phyloP scores from a whole-genome alignment of 2,113 vertebrate genomes.

The Siniperca knerii region DNA sequence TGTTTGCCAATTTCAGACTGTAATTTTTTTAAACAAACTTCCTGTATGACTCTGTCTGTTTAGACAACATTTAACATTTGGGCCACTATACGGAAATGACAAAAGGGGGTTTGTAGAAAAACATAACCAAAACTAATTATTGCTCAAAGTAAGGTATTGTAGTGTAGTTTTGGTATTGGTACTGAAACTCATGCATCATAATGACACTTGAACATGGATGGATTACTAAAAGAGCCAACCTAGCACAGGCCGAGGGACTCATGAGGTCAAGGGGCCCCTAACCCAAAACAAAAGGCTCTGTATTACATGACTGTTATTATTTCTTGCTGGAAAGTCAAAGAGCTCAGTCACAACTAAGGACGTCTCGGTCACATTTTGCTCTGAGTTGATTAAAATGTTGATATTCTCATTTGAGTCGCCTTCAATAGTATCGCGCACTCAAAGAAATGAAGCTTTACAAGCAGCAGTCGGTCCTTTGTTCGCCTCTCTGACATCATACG shows the following conservation, averaged over 20 bases:
- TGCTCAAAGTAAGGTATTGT: too few relatives aligned
- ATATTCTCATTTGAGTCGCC: not conserved
- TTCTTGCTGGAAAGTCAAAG: not conserved
- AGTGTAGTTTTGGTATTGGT: too few relatives aligned
- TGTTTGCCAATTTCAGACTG: too few relatives aligned
- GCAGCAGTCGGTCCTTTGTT: not conserved
- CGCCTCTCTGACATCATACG: not conserved
- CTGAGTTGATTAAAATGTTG: slow-evolving; percentile 1
- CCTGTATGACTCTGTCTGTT: not conserved
- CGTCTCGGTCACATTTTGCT: not conserved
- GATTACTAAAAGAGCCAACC: not conserved
- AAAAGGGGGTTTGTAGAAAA: not conserved
- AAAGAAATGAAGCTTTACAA: not conserved
- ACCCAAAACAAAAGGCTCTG: not conserved
- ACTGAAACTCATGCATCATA: too few relatives aligned
- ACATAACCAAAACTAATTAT: too few relatives aligned
- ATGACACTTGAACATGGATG: not conserved
- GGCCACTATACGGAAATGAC: not conserved
- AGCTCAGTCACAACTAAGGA: not conserved
- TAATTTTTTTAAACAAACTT: not conserved
- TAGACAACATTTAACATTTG: not conserved
- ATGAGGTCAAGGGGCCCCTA: not conserved
- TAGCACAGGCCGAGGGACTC: not conserved
- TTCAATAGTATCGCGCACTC: not conserved
- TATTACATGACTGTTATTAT: not conserved